Base-by-base conservation (phyloP, 2,888 invertebrate species). In the Holacanthella duospinosa region DNA sequence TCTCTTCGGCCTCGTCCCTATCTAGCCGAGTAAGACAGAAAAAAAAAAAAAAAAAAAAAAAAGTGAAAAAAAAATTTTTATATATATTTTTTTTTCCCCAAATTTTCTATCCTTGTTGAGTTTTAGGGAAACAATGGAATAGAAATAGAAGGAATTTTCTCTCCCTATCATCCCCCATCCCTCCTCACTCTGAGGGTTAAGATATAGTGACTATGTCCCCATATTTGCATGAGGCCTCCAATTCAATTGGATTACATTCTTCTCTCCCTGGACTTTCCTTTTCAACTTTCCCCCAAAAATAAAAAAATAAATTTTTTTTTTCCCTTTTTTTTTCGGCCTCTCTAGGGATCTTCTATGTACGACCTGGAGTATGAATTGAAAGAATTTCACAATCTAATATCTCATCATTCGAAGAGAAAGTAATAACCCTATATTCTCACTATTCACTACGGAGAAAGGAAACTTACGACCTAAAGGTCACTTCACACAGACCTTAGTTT, bases 31-130 rank as follows among this genome's bases (percentile, higher is more conserved):
- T 16, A 36, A 36, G 36, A 36, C 12, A 48, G 48, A 48, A 48
- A 48, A 48, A 21, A 48, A 21, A 21, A 21, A 48, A 48, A 48
- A 48, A 48, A 48, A 48, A 48, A 48, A 48, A 9, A 48, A 48
- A n/a, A n/a, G n/a, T n/a, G n/a, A n/a, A n/a, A n/a, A n/a, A n/a
- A n/a, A n/a, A n/a, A n/a, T n/a, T n/a, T n/a, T n/a, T n/a, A n/a
- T n/a, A n/a, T n/a, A n/a, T n/a, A n/a, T n/a, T n/a, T n/a, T 48
- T 48, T 48, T 48, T 48, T 48, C 48, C 48, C 48, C 48, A 48
- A 48, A n/a, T n/a, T 48, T 48, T 48, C 48, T 9, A 48, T 48
- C 48, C 48, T 48, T 21, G 21, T n/a, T 21, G 21, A 48, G 48
- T 48, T 48, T 48, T 9, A 48, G 48, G 48, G 48, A 48, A 48